These are phyloP conservation scores for Lithophane leautieri DNA, from an alignment of 2,888 invertebrate species.

Conservation along the genomic window DNA sequence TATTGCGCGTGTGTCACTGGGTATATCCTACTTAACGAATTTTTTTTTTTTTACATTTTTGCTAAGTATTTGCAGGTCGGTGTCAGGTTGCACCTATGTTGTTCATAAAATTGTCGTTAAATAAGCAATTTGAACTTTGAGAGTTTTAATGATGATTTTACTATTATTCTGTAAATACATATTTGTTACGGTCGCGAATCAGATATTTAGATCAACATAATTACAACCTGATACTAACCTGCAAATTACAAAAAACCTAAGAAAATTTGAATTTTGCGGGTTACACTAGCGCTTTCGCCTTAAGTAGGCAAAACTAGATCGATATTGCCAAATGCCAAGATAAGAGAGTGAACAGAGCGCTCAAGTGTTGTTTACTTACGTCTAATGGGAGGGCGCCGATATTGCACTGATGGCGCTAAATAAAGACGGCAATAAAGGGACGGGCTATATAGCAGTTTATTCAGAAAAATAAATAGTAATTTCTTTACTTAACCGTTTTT, in stretches of 20 bases:
- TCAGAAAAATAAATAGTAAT: not conserved
- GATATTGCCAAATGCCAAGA: conserved; percentile 61
- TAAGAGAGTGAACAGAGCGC: conserved; percentile 69
- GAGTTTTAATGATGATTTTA: not conserved
- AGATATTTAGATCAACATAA: not conserved
- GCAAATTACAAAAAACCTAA: not conserved
- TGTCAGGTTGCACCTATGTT: no score
- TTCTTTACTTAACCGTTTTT: not conserved
- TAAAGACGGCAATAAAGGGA: conserved; percentile 14
- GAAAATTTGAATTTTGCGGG: not conserved
- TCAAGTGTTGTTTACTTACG: conserved; percentile 77
- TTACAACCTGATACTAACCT: not conserved
- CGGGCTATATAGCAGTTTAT: conserved; percentile 9
- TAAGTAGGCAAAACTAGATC: conserved; percentile 56
- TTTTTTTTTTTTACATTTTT: no score
- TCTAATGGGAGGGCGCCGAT: conserved; percentile 73
- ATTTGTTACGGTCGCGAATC: not conserved
- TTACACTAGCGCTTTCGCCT: not conserved
- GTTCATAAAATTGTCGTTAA: not conserved
- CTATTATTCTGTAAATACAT: not conserved
- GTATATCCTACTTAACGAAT: no score
- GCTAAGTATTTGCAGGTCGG: no score
- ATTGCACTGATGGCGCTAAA: conserved; percentile 63
- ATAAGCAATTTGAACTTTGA: not conserved
- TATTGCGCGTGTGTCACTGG: no score